Conservation (phyloP, 2,888 invertebrate species). For the Anthophora plumipes region DNA sequence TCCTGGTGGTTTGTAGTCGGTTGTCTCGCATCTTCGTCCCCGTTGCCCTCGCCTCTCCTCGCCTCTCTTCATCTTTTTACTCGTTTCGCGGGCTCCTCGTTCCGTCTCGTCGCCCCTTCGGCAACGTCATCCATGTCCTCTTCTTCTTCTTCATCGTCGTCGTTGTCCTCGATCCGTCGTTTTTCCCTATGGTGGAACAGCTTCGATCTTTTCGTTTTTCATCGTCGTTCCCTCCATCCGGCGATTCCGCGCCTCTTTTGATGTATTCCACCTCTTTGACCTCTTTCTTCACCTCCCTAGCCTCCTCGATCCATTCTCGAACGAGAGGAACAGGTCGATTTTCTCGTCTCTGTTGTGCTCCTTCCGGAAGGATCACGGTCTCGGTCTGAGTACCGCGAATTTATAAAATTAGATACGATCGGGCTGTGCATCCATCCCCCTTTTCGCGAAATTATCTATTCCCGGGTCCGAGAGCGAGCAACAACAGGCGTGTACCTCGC, state of each 20-base stretch:
- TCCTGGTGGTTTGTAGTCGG: constrained; percentile 73
- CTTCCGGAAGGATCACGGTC: constrained; percentile 6
- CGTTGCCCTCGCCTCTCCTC: constrained; percentile 48
- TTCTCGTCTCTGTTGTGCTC: not conserved
- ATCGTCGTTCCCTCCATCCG: too few species aligned
- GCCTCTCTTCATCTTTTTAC: constrained; percentile 40
- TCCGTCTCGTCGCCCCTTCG: constrained; percentile 23
- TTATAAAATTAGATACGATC: constrained; percentile 70
- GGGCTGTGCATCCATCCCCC: constrained; percentile 33
- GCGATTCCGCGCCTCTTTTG: too few species aligned
- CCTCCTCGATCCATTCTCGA: too few species aligned
- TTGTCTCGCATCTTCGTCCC: constrained; percentile 61
- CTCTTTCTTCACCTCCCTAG: too few species aligned
- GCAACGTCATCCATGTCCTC: constrained; percentile 24
- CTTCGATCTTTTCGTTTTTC: too few species aligned
- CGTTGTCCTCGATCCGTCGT: constrained; percentile 31
- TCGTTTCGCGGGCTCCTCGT: constrained; percentile 35
- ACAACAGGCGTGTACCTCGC: constrained; percentile 18
- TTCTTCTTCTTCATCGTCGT: constrained; percentile 10
- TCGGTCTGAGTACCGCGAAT: constrained; percentile 53
- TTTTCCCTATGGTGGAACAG: not conserved
- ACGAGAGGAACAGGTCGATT: not conserved
- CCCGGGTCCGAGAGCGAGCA: not conserved
- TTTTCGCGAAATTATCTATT: constrained; percentile 70
- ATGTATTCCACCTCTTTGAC: too few species aligned